A percentile compares a stretch with the other conserved stretches of the same genome.
These are phyloP conservation scores for Aphrocallistes beatrix DNA, from an alignment of 37 sponge, comb jelly and placozoan species.

Conservation along the genomic window DNA sequence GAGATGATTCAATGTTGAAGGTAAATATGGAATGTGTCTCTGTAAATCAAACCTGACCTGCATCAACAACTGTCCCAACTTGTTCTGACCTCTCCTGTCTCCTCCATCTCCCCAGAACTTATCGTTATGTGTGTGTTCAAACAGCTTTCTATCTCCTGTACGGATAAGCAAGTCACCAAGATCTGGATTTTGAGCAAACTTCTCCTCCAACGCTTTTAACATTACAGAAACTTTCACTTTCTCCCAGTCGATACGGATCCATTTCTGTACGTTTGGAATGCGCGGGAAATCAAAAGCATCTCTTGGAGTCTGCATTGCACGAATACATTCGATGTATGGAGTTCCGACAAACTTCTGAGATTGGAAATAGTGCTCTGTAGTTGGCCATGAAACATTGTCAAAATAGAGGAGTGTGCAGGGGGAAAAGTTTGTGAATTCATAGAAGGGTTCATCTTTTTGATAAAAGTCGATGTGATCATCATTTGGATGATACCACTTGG, in stretches of 20 bases:
- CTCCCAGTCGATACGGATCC: constrained; percentile 47
- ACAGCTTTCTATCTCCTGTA: constrained; percentile 24
- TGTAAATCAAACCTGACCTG: constrained; percentile 24
- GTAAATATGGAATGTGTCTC: background rate
- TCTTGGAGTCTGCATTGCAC: constrained; percentile 3
- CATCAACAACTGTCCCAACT: constrained; percentile 33
- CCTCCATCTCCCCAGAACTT: constrained; percentile 57
- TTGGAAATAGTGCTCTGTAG: constrained; percentile 61
- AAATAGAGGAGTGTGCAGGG: background rate
- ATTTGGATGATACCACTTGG: background rate
- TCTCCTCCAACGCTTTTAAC: constrained; percentile 37
- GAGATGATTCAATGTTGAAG: background rate
- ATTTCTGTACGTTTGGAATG: constrained; percentile 21
- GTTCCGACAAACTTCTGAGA: constrained; percentile 56
- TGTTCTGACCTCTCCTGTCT: constrained; percentile 41
- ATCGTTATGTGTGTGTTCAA: constrained; percentile 39
- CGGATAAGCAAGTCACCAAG: constrained; percentile 17
- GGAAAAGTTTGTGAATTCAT: constrained; percentile 55
- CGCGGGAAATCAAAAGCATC: constrained; percentile 41
- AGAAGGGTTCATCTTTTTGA: constrained; percentile 37
- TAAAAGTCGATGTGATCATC: constrained; percentile 35
- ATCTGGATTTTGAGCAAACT: constrained; percentile 32
- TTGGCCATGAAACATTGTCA: constrained; percentile 30
- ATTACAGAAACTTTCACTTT: constrained; percentile 36
- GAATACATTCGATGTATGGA: constrained; percentile 24